These are phyloP conservation scores for Gymnothorax reevesii DNA, from an alignment of 2,797 vertebrate genomes.

Conservation along the genomic window DNA sequence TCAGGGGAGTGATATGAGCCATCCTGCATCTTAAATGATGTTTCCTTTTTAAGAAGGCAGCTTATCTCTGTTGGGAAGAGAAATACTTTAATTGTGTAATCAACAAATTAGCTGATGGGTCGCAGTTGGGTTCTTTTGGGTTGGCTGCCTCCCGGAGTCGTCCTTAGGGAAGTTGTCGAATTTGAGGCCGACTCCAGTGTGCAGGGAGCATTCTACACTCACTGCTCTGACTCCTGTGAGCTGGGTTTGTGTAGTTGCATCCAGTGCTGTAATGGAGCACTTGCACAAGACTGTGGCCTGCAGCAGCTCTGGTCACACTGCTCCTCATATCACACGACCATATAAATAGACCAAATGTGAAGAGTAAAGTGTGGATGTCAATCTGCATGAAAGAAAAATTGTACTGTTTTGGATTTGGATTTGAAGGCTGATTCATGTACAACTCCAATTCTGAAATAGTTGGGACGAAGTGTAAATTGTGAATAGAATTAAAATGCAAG, in stretches of 20 bases:
- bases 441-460: no score
- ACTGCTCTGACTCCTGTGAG: neutral
- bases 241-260: neutral
- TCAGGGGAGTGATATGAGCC: neutral
- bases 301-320: neutral
- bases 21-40: neutral
- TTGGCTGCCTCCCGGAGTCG: neutral
- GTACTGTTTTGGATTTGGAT: no score
- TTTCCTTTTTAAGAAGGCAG: neutral
- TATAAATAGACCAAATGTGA: no score
- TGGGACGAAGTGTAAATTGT: no score
- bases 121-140: neutral
- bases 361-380: no score
- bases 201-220: neutral
- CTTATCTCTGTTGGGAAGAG: neutral
- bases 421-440: no score
- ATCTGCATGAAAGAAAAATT: no score
- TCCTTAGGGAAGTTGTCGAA: neutral
- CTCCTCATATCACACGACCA: neutral
- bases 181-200: neutral
- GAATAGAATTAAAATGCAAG: no score
- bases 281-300: neutral
- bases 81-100: neutral
- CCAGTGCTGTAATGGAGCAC: neutral
- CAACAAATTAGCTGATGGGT: neutral